Evolutionary conservation across 2,888 invertebrate species (phyloP).

Genomic region (Drosophila greeni): DNA sequence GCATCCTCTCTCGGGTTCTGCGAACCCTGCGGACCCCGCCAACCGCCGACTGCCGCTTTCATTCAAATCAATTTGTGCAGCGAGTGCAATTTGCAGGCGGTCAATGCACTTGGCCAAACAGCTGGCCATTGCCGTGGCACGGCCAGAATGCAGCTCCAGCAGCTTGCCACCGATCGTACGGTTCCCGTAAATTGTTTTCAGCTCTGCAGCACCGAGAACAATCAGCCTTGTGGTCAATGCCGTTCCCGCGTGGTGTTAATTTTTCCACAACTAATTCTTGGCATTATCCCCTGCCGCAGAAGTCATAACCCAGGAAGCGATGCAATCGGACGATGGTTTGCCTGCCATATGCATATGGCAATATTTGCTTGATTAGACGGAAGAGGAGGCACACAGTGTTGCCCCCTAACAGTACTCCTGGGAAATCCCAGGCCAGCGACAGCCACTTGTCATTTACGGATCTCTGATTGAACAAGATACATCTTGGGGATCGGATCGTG

Average conservation of each 20-base stretch:
- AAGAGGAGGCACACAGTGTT: constrained; percentile 31
- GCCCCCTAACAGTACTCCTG: constrained; percentile 33
- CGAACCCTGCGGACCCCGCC: constrained; percentile 30
- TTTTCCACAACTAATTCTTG: constrained; percentile 72
- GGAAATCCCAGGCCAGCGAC: constrained; percentile 9
- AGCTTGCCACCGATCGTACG: constrained; percentile 44
- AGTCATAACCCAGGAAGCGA: constrained; percentile 71
- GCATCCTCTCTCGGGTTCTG: constrained; percentile 1
- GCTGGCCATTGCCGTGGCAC: constrained; percentile 44
- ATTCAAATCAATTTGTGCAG: constrained; percentile 64
- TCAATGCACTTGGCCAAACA: constrained; percentile 65
- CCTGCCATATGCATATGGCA: constrained; percentile 32
- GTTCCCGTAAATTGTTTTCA: constrained; percentile 68
- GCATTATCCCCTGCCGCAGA: constrained; percentile 66
- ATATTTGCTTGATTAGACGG: constrained; percentile 34
- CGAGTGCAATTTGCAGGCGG: constrained; percentile 47
- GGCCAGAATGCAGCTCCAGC: constrained; percentile 26
- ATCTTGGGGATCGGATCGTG: constrained; percentile 1
- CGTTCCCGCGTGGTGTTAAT: constrained; percentile 70
- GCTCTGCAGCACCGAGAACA: constrained; percentile 40
- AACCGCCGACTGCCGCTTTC: constrained; percentile 31
- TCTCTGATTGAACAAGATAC: constrained; percentile 17
- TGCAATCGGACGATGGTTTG: constrained; percentile 31
- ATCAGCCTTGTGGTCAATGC: constrained; percentile 70
- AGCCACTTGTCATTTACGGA: constrained; percentile 19